Evolutionary conservation across 2,797 vertebrate species (phyloP).

Genomic region (Pseudomugil gertrudae): DNA sequence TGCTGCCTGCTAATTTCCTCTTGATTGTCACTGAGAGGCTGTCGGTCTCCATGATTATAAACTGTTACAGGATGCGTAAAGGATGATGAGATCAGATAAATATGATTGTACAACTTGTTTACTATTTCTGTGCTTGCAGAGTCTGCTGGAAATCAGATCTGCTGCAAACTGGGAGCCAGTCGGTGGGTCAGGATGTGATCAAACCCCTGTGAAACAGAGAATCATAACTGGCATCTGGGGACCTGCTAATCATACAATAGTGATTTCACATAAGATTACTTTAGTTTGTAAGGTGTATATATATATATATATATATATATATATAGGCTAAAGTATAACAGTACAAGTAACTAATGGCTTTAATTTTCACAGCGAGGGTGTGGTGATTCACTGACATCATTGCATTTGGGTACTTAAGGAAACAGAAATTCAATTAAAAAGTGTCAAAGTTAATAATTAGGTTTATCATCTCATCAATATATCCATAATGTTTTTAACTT

Average conservation of each 20-base stretch:
- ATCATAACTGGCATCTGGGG: neutral
- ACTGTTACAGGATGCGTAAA: conserved; percentile 43
- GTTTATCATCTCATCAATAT: too few species aligned
- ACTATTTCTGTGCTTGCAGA: conserved; percentile 38
- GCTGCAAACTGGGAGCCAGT: conserved; percentile 20
- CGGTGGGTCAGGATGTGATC: conserved; percentile 21
- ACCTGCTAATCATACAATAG: neutral
- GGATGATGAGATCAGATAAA: conserved; percentile 56
- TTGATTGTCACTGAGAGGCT: conserved; percentile 47
- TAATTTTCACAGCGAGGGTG: too few species aligned
- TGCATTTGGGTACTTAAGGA: too few species aligned
- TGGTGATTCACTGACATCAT: too few species aligned
- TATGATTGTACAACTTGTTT: conserved; percentile 47
- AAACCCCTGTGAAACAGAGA: conserved; percentile 1
- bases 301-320: too few species aligned
- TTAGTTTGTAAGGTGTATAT: neutral
- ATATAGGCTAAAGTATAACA: neutral
- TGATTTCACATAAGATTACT: neutral
- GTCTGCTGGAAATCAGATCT: conserved; percentile 42
- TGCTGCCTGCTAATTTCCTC: conserved; percentile 52
- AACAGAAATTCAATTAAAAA: too few species aligned
- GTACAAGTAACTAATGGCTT: neutral
- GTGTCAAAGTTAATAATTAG: too few species aligned
- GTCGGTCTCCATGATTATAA: conserved; percentile 41
- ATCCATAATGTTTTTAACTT: neutral